Evolutionary conservation across 2,113 vertebrate genomes (phyloP).

Genomic region (Heteronetta atricapilla): DNA sequence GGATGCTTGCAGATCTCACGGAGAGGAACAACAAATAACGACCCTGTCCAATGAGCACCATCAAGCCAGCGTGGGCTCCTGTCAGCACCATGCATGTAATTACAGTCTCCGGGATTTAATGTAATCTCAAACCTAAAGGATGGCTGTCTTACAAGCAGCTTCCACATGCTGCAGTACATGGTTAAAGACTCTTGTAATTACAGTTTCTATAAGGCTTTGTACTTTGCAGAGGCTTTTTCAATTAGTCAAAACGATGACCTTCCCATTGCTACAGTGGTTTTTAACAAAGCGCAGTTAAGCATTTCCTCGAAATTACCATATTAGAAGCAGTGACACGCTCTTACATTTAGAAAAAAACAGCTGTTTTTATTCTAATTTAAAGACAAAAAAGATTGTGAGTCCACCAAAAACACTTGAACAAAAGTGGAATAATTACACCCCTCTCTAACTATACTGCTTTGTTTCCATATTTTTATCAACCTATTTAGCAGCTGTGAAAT

Average conservation of each 20-base stretch:
- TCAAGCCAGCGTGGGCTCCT: not conserved
- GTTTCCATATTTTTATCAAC: slow-evolving; percentile 11
- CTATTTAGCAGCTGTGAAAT: slow-evolving; percentile 4
- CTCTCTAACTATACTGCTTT: not conserved
- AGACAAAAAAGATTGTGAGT: not conserved
- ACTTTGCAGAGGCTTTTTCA: slow-evolving; percentile 23
- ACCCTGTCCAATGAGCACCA: not conserved
- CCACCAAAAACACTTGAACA: slow-evolving; percentile 28
- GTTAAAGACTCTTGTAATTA: slow-evolving; percentile 54
- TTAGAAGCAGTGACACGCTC: not conserved
- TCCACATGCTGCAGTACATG: slow-evolving; percentile 26
- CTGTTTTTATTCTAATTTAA: not conserved
- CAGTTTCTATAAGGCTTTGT: slow-evolving; percentile 26
- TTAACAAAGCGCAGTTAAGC: slow-evolving; percentile 26
- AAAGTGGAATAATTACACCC: slow-evolving; percentile 11
- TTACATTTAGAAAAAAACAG: slow-evolving; percentile 10
- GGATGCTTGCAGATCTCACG: not conserved
- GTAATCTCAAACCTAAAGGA: slow-evolving; percentile 56
- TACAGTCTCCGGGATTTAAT: slow-evolving; percentile 39
- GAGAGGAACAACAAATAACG: not conserved
- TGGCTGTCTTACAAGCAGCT: slow-evolving; percentile 40
- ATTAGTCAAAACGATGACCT: slow-evolving; percentile 56
- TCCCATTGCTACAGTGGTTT: slow-evolving; percentile 6
- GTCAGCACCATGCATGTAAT: slow-evolving; percentile 49
- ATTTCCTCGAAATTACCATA: slow-evolving; percentile 17